Conservation (phyloP, 30 jellyfish, hydroid and myxozoan species). For the Sanderia malayensis region DNA sequence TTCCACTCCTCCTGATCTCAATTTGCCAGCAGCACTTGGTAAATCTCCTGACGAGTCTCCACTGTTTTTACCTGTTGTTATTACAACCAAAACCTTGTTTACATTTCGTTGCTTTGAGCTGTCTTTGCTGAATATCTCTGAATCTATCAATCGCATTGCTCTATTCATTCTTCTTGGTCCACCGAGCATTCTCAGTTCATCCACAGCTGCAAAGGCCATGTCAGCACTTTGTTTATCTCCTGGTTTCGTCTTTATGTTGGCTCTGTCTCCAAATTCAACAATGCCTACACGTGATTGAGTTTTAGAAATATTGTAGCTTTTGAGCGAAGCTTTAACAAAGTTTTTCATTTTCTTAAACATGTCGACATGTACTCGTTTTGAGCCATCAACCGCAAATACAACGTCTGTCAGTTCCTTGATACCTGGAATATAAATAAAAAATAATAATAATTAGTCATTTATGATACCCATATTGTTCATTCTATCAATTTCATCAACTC, state of each 20-base stretch:
- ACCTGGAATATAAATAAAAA: background rate
- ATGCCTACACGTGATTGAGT: conserved; percentile 34
- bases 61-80: conserved; percentile 66
- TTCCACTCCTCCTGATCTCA: conserved; percentile 55
- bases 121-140: conserved; percentile 33
- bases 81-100: conserved; percentile 31
- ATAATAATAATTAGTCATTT: background rate
- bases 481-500: too few relatives aligned
- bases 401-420: conserved; percentile 6
- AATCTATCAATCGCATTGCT: conserved; percentile 37
- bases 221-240: conserved; percentile 1
- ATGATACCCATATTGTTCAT: background rate
- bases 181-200: conserved; percentile 35
- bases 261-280: conserved; percentile 32
- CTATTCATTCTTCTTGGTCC: conserved; percentile 76
- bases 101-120: background rate
- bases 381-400: conserved; percentile 45
- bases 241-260: conserved; percentile 4
- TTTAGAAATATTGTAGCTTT: conserved; percentile 51
- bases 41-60: conserved; percentile 47
- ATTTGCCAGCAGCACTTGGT: conserved; percentile 45
- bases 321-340: conserved; percentile 37
- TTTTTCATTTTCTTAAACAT: conserved; percentile 40
- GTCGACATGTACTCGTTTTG: conserved; percentile 10
- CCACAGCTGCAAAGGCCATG: background rate